Conservation (phyloP, 2,797 vertebrate species). For the Cyclopterus lumpus region DNA sequence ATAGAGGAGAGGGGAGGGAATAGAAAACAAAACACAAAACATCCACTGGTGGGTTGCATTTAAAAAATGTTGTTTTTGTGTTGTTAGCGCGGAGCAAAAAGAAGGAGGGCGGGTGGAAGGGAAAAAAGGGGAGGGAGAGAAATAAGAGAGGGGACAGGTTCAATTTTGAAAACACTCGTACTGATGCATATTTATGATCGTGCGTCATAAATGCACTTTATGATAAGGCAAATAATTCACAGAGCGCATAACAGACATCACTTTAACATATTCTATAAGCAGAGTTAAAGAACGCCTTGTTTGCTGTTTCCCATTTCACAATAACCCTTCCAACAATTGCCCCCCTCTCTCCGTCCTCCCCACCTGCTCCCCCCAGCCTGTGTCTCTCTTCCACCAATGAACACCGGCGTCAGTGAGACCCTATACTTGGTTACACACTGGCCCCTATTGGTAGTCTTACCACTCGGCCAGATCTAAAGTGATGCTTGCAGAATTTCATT, state of each 20-base stretch:
- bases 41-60: constrained; percentile 73
- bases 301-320: constrained; percentile 84
- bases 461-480: constrained; percentile 68
- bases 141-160: constrained; percentile 56
- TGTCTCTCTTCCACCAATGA: constrained; percentile 70
- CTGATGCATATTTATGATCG: constrained; percentile 83
- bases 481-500: constrained; percentile 63
- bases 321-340: constrained; percentile 80
- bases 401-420: constrained; percentile 43
- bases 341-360: constrained; percentile 50
- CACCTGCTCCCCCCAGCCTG: constrained; percentile 51
- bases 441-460: constrained; percentile 82
- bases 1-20: constrained; percentile 43
- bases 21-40: constrained; percentile 72
- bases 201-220: constrained; percentile 80
- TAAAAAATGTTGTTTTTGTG: constrained; percentile 74
- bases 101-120: constrained; percentile 27
- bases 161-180: constrained; percentile 77
- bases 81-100: constrained; percentile 66
- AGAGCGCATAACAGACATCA: constrained; percentile 75
- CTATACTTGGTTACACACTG: constrained; percentile 87
- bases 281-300: constrained; percentile 84
- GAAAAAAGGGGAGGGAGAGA: constrained; percentile 26
- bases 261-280: constrained; percentile 83
- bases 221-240: constrained; percentile 84